Base-by-base conservation (phyloP, 1,140 invertebrate species). In the Hypothenemus hampei region DNA sequence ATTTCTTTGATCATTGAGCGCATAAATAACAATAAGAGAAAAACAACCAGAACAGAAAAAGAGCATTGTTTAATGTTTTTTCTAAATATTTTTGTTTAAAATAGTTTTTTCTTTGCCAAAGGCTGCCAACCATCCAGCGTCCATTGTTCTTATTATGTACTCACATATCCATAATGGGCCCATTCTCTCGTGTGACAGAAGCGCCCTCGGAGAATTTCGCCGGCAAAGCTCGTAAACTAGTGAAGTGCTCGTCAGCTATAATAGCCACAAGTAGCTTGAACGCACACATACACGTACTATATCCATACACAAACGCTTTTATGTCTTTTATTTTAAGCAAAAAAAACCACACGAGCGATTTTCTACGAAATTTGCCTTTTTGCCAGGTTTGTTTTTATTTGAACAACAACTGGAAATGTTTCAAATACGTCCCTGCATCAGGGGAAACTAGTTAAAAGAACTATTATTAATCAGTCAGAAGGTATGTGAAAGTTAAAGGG, bases 281-380 rank as follows among this genome's bases (percentile, higher is more conserved):
- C n/a, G n/a, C n/a, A n/a, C n/a, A n/a, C n/a, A n/a, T n/a, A n/a
- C n/a, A n/a, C n/a, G n/a, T n/a, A n/a, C n/a, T n/a, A n/a, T n/a
- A n/a, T n/a, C 41, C 26, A 37, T 16, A 37, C 61, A 61, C 65
- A 67, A 63, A 62, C 60, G 63, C 63, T 65, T 66, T 65, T 64
- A 64, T 65, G 59, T 65, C 58, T 60, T 65, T 67, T 66, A 64
- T 67, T 61, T 65, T 60, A 64, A 62, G 35, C 47, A 61, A 67
- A 65, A n/a, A n/a, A n/a, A n/a, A n/a, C n/a, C n/a, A n/a, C n/a
- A n/a, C 55, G 60, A 62, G 64, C 61, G 61, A 60, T 67, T 67
- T 67, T 65, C 63, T 67, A 64, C 63, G 65, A 67, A 67, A 67
- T 67, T 67, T 63, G 64, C 65, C 62, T 64, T 64, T 67, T 65